Percentiles rank a stretch among this genome's conserved stretches.
phyloP scores from a whole-genome alignment of 2,797 vertebrate genomes.

The Lates japonicus region DNA sequence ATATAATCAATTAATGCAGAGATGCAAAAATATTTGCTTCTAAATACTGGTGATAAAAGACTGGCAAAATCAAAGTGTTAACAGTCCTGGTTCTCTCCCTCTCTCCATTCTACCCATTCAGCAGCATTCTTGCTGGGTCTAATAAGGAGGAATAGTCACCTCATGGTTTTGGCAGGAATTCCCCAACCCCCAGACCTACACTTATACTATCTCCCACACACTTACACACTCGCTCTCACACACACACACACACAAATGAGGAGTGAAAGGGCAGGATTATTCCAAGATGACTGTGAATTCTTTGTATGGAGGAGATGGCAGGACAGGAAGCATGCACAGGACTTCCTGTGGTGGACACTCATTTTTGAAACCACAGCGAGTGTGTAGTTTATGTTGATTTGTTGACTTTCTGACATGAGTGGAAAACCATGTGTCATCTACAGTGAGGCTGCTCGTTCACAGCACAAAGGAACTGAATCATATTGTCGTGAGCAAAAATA shows the following conservation, averaged over 20 bases:
- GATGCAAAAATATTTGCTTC: background rate
- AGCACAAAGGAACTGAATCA: background rate
- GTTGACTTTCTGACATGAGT: slow-evolving; percentile 14
- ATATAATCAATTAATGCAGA: too few relatives aligned
- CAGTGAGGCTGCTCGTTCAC: background rate
- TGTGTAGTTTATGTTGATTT: slow-evolving; percentile 28
- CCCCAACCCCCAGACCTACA: slow-evolving; percentile 49
- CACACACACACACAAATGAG: slow-evolving; percentile 32
- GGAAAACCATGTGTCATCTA: slow-evolving; percentile 14
- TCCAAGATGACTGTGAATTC: slow-evolving; percentile 78
- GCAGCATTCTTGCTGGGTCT: slow-evolving; percentile 41
- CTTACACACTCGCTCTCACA: slow-evolving; percentile 24
- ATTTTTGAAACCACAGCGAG: slow-evolving; percentile 42
- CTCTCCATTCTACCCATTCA: slow-evolving; percentile 16
- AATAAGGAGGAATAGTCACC: slow-evolving; percentile 62
- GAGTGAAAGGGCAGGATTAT: slow-evolving; percentile 79
- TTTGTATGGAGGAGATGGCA: slow-evolving; percentile 73
- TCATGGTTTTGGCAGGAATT: slow-evolving; percentile 74
- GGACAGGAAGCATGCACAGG: slow-evolving; percentile 60
- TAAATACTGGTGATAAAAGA: background rate
- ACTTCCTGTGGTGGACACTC: slow-evolving; percentile 53
- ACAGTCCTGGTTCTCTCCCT: background rate
- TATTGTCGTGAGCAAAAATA: slow-evolving; percentile 9
- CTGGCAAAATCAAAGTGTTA: background rate
- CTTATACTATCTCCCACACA: slow-evolving; percentile 23